Base-by-base conservation (phyloP, 1,140 invertebrate species). In the Cherax quadricarinatus region DNA sequence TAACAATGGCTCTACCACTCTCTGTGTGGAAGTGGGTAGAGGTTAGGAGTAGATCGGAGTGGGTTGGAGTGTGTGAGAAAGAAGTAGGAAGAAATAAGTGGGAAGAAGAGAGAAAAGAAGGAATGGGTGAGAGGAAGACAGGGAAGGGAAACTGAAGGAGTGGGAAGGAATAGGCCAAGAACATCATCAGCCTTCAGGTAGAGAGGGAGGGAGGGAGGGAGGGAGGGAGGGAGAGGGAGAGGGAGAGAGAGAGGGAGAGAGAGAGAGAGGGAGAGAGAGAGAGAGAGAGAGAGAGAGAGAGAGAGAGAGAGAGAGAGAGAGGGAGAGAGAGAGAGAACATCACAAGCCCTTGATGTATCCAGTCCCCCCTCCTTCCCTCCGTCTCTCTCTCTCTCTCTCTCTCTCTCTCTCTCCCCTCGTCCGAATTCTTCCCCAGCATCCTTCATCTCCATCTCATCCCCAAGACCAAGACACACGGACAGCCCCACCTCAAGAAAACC, bases 21-120 rank as follows among this genome's bases (percentile, higher is more conserved):
- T 41, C 30, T 41, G 30, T 41, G 30, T 16, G 51, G 30, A 14
- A 24, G 57, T 4, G 70, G 49, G 75, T 41, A 48, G 48, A 73
- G 57, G 57, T 49, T 41, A 80, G 86, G 41, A 51, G 41, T 51
- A 88, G 86, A 60, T n/a, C 49, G 51, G 73, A 41, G 86, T 57
- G 86, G 73, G 78, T 49, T 49, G 62, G 86, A 81, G 78, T 49
- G 75, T 62, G 86, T 41, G 78, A 66, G 73, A 73, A 53, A 49
- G 75, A 49, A 81, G 78, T 49, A 48, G 75, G 78, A 62, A 66
- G 30, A 41, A 18, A 3, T 51, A 73, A 53, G 60, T n/a, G 70
- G 87, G 70, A 30, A 53, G 60, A 70, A 30, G 49, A 49, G 70
- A 18, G 30, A 62, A 21, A 30, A 16, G 48, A 53, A 24, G 14